Evolutionary conservation across 2,113 vertebrate species (phyloP).

Genomic region (Acrocephalus kingi): DNA sequence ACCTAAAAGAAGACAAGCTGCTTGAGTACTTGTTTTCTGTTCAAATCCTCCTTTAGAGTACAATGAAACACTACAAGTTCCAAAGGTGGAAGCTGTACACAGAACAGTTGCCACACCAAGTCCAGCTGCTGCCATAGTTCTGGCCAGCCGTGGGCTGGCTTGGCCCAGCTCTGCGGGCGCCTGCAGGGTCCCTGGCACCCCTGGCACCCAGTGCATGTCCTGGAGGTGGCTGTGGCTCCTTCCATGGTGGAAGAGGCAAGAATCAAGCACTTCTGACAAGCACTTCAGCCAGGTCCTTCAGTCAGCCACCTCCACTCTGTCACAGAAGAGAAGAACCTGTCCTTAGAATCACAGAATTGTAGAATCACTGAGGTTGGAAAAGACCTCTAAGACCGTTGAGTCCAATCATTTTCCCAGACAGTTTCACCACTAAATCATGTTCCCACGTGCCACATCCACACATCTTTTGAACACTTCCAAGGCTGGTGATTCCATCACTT

Average conservation of each 20-base stretch:
- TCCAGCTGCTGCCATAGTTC: not conserved
- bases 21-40: not conserved
- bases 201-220: not conserved
- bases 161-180: not conserved
- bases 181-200: not conserved
- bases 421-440: not conserved
- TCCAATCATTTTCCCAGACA: not conserved
- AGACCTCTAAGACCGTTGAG: accelerated
- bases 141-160: not conserved
- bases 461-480: not conserved
- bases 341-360: not conserved
- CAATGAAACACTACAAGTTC: not conserved
- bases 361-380: not conserved
- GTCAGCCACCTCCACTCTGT: not conserved
- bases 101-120: not conserved
- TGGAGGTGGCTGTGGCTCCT: not conserved
- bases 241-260: not conserved
- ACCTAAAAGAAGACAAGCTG: not conserved
- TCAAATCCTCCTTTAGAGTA: not conserved
- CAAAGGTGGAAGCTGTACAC: not conserved
- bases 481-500: not conserved
- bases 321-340: not conserved
- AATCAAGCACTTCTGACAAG: not conserved
- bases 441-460: not conserved
- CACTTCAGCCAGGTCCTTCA: not conserved